Evolutionary conservation across 2,888 invertebrate species (phyloP).

Genomic region (Caenorhabditis panamensis): DNA sequence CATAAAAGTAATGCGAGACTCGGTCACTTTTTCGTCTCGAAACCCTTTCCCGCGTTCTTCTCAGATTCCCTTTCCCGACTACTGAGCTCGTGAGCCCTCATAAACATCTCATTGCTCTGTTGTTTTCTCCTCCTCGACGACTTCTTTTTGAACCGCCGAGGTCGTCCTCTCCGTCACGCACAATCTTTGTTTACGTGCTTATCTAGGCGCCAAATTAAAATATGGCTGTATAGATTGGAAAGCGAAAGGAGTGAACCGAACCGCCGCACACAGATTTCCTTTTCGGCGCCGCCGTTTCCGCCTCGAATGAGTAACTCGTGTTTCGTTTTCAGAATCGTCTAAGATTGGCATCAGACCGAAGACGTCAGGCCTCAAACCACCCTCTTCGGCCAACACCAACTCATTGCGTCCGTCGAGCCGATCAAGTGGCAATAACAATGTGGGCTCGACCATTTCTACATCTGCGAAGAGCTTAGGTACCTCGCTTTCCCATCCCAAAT

Average conservation of each 20-base stretch:
- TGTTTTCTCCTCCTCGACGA: constrained; percentile 8
- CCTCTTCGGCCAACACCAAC: constrained; percentile 38
- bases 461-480: constrained; percentile 57
- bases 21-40: constrained; percentile 26
- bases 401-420: constrained; percentile 51
- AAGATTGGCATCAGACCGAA: constrained; percentile 54
- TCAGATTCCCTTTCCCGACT: constrained; percentile 32
- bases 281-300: background rate
- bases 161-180: constrained; percentile 2
- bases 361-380: constrained; percentile 52
- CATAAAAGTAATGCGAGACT: constrained; percentile 43
- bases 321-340: constrained; percentile 43
- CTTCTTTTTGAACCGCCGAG: constrained; percentile 12
- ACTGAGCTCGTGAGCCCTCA: constrained; percentile 1
- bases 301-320: background rate
- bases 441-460: constrained; percentile 43
- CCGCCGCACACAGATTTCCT: background rate
- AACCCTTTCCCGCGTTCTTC: constrained; percentile 29
- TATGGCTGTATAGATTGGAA: constrained; percentile 50
- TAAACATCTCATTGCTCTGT: constrained; percentile 14
- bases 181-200: constrained; percentile 48
- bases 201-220: constrained; percentile 46
- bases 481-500: background rate
- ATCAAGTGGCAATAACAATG: constrained; percentile 60
- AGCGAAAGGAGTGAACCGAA: constrained; percentile 22